A percentile compares a stretch with the other conserved stretches of the same genome.
Conservation (phyloP, 2,113 vertebrate species). For the Tamias sibiricus region DNA sequence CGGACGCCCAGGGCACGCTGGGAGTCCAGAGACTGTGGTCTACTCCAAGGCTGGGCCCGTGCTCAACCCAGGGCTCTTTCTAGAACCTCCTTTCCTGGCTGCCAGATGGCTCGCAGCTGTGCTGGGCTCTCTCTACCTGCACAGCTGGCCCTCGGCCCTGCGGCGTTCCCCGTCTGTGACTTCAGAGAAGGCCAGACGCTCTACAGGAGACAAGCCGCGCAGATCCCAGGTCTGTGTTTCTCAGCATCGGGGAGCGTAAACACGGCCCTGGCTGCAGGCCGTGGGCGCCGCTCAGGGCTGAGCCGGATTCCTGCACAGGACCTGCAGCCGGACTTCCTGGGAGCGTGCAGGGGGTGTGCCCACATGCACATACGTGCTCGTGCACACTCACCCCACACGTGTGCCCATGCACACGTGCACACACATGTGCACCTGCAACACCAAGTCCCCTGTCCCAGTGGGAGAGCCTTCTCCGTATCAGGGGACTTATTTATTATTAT, state of each 20-base stretch:
- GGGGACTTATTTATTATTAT: not conserved
- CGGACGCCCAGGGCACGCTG: rapidly evolving
- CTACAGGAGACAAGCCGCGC: not conserved
- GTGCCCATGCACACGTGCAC: not conserved
- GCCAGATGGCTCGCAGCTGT: not conserved
- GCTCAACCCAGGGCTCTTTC: not conserved
- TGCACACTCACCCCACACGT: not conserved
- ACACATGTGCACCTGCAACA: not conserved
- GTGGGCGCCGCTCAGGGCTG: not conserved
- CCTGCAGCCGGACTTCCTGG: not conserved
- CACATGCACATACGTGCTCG: not conserved
- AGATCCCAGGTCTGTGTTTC: not conserved
- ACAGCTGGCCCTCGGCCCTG: not conserved
- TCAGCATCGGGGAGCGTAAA: not conserved
- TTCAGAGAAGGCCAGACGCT: not conserved
- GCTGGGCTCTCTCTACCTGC: not conserved
- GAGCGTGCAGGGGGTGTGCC: not conserved
- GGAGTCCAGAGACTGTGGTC: not conserved
- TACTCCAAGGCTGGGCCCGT: not conserved
- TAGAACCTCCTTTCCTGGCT: not conserved
- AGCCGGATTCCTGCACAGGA: not conserved
- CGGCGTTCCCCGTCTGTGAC: not conserved
- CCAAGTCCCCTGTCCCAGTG: not conserved
- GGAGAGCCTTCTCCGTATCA: not conserved
- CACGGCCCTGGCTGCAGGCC: not conserved